A percentile compares a stretch with the other conserved stretches of the same genome.
phyloP scores from a whole-genome alignment of 2,888 invertebrate species.

The Caenorhabditis plicata region DNA sequence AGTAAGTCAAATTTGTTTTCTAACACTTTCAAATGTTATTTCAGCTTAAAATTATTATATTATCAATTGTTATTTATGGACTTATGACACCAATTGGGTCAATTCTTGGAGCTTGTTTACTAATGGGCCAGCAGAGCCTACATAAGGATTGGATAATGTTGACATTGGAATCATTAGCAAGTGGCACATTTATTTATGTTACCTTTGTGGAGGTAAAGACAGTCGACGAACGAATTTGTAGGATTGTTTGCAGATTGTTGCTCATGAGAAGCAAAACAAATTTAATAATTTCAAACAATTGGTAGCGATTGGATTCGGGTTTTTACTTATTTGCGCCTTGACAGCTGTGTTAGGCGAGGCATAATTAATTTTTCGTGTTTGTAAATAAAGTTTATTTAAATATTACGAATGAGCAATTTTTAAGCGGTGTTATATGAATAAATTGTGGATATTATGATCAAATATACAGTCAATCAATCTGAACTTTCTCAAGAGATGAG shows the following conservation, averaged over 20 bases:
- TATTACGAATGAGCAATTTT: too few species aligned
- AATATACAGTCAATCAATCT: too few species aligned
- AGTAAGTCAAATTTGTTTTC: too few species aligned
- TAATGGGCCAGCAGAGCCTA: constrained; percentile 39
- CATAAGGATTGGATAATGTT: constrained; percentile 54
- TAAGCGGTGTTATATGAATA: too few species aligned
- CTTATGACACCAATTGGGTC: constrained; percentile 75
- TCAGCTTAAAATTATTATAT: constrained; percentile 54
- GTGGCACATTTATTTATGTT: constrained; percentile 62
- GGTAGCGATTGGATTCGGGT: too few species aligned
- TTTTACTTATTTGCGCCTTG: too few species aligned
- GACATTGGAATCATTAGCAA: constrained; percentile 55
- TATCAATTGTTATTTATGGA: constrained; percentile 69
- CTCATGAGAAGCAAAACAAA: constrained; percentile 47
- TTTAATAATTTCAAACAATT: constrained; percentile 53
- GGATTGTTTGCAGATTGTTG: constrained; percentile 42
- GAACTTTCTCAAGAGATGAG: too few species aligned
- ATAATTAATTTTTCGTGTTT: too few species aligned
- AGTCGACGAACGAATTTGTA: too few species aligned
- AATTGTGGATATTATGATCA: too few species aligned
- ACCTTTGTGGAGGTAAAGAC: constrained; percentile 53
- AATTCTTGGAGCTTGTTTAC: constrained; percentile 37
- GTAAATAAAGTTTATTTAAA: too few species aligned
- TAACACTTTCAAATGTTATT: constrained; percentile 1
- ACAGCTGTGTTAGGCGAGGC: too few species aligned